These are phyloP conservation scores for Scalopus aquaticus DNA, from an alignment of 2,113 vertebrate genomes.

Conservation along the genomic window DNA sequence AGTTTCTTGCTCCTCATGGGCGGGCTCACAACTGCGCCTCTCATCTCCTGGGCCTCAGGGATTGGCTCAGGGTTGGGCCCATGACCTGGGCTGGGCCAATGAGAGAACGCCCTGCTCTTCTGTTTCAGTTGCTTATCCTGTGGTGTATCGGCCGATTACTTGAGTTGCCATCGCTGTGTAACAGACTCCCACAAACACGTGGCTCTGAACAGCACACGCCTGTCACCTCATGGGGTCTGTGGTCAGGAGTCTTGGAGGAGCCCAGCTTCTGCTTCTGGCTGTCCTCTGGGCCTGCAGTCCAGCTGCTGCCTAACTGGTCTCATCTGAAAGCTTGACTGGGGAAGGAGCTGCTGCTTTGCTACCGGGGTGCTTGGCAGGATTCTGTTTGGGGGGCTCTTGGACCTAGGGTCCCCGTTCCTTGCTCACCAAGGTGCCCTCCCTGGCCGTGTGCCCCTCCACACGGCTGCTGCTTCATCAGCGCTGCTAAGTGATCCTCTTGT, in stretches of 20 bases:
- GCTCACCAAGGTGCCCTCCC: not conserved
- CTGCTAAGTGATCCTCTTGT: not conserved
- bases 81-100: not conserved
- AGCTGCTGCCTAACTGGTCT: not conserved
- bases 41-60: not conserved
- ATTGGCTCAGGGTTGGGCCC: not conserved
- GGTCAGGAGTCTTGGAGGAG: rapidly evolving
- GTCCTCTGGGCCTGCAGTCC: too few relatives aligned
- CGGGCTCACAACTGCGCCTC: not conserved
- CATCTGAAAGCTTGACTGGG: not conserved
- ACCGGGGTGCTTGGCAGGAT: not conserved
- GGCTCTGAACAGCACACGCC: not conserved
- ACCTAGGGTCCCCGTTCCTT: not conserved
- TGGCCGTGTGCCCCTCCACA: not conserved
- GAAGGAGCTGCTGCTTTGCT: not conserved
- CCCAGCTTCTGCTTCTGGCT: not conserved
- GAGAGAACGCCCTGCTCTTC: not conserved
- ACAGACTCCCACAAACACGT: not conserved
- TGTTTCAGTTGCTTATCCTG: not conserved
- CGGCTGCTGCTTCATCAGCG: not conserved
- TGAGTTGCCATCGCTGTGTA: not conserved
- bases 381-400: not conserved
- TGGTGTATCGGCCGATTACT: too few relatives aligned
- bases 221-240: not conserved
- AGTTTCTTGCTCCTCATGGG: not conserved